Conservation (phyloP, 2,888 invertebrate species). For the Argyresthia albistria region DNA sequence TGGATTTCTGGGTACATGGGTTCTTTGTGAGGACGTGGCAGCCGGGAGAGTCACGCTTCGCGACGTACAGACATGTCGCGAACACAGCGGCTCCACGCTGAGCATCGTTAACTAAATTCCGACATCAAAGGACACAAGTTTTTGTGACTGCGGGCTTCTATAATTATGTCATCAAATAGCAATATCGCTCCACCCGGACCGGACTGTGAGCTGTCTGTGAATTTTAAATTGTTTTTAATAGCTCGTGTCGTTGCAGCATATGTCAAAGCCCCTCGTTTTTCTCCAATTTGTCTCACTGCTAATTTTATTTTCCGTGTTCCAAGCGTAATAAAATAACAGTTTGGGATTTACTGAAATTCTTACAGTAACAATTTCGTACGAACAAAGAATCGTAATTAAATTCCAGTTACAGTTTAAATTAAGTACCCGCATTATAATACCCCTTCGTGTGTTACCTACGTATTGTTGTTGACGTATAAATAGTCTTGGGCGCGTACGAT, state of each 20-base stretch:
- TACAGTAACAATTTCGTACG: conserved; percentile 9
- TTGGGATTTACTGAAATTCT: background rate
- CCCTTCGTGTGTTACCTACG: conserved; percentile 1
- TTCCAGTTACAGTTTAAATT: conserved; percentile 29
- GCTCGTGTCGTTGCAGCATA: conserved; percentile 24
- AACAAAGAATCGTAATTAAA: conserved; percentile 48
- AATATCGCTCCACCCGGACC: conserved; percentile 38
- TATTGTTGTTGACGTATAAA: conserved; percentile 30
- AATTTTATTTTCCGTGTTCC: no score
- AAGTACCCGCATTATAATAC: conserved; percentile 7
- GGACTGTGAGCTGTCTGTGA: conserved; percentile 59
- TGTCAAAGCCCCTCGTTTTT: conserved; percentile 37
- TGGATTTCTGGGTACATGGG: no score
- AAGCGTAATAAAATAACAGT: no score
- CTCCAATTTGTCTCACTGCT: conserved; percentile 28
- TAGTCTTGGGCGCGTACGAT: conserved; percentile 50
- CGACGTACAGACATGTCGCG: conserved; percentile 1
- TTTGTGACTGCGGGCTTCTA: conserved; percentile 41
- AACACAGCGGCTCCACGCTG: background rate
- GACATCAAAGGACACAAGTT: conserved; percentile 44
- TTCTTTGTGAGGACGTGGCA: background rate
- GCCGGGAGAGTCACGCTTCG: background rate
- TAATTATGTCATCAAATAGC: conserved; percentile 57
- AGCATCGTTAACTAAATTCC: conserved; percentile 28
- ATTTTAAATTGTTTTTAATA: conserved; percentile 70